Percentiles rank a stretch among this genome's conserved stretches.
Conservation (phyloP, 2,113 vertebrate species). For the Grammomys surdaster region DNA sequence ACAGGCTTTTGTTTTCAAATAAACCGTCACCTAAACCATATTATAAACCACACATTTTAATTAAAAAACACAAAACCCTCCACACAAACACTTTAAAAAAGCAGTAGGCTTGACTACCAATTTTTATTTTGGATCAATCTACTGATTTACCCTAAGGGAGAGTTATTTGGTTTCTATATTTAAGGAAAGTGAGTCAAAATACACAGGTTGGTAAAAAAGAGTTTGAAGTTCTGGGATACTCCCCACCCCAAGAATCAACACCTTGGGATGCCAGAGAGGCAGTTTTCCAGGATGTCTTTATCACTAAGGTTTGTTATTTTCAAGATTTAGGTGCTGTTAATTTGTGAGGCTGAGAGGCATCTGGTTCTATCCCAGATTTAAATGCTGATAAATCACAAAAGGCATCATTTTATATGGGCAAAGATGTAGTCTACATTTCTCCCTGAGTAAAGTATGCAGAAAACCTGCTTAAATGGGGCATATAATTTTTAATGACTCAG, state of each 20-base stretch:
- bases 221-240: not conserved
- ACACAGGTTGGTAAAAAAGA: not conserved
- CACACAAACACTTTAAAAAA: not conserved
- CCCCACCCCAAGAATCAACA: not conserved
- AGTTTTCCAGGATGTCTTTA: not conserved
- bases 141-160: not conserved
- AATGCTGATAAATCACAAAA: slow-evolving; percentile 83
- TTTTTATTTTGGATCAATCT: slow-evolving; percentile 24
- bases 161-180: not conserved
- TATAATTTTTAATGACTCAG: slow-evolving; percentile 90
- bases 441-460: slow-evolving; percentile 87
- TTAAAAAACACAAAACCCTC: too few relatives aligned
- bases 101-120: not conserved
- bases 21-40: not conserved
- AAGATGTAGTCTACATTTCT: slow-evolving; percentile 85
- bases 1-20: slow-evolving; percentile 46
- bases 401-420: slow-evolving; percentile 75
- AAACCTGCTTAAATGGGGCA: slow-evolving; percentile 89
- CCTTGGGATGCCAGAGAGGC: not conserved
- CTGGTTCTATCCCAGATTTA: slow-evolving; percentile 57
- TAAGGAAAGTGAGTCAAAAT: slow-evolving; percentile 45
- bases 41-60: not conserved
- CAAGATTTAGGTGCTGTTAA: slow-evolving; percentile 32
- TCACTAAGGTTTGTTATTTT: not conserved
- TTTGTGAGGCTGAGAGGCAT: slow-evolving; percentile 39